These are phyloP conservation scores for Myiotriccus ornatus DNA, from an alignment of 2,797 vertebrate species.

Conservation along the genomic window DNA sequence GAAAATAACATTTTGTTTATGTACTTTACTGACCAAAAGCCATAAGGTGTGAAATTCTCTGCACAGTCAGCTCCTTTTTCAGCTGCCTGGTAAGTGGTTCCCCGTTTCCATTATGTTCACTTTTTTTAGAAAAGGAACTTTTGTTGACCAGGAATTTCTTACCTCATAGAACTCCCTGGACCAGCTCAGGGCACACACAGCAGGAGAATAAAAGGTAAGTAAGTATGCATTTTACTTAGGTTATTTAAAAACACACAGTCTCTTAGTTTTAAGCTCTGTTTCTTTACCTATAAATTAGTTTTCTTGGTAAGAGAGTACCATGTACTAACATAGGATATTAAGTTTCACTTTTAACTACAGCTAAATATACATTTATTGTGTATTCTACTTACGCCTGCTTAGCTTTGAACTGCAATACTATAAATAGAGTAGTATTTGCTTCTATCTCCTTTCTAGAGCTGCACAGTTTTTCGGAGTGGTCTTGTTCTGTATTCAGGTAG, in stretches of 20 bases:
- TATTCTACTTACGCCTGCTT: neutral
- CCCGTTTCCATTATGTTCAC: slow-evolving; percentile 61
- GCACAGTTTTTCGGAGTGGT: neutral
- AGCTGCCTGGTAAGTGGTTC: slow-evolving; percentile 58
- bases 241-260: slow-evolving; percentile 56
- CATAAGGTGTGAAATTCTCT: slow-evolving; percentile 61
- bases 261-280: slow-evolving; percentile 8
- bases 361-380: neutral
- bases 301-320: neutral
- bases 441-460: neutral
- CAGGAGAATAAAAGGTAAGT: slow-evolving; percentile 69
- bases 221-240: slow-evolving; percentile 28
- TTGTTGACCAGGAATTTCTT: slow-evolving; percentile 67
- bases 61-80: slow-evolving; percentile 59
- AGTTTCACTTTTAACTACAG: neutral
- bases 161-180: slow-evolving; percentile 65
- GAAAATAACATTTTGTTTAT: slow-evolving; percentile 63
- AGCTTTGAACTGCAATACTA: neutral
- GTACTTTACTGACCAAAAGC: slow-evolving; percentile 55
- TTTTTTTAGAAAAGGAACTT: slow-evolving; percentile 71
- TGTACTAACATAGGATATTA: neutral
- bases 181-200: slow-evolving; percentile 56
- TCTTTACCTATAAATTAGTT: slow-evolving; percentile 34
- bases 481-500: neutral
- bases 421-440: neutral